Percentiles rank a stretch among this genome's conserved stretches.
phyloP scores from a whole-genome alignment of 1,140 invertebrate genomes.

The Drosophila aff. region DNA sequence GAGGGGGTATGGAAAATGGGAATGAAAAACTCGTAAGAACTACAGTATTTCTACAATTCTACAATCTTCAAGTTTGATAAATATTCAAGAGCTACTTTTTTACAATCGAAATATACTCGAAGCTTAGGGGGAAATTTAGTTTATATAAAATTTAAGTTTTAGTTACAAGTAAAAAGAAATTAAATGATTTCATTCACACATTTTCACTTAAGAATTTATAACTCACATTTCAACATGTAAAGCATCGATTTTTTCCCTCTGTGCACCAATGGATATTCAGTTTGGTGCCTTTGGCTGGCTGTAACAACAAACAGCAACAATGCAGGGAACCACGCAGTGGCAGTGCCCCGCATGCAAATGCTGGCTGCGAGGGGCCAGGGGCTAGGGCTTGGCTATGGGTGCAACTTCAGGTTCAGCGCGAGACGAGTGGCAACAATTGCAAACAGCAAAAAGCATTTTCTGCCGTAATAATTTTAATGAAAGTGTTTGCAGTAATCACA shows the following conservation, averaged over 20 bases:
- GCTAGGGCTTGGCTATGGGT: conserved; percentile 18
- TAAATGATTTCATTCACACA: not conserved
- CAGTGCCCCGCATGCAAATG: conserved; percentile 63
- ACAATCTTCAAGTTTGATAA: too few species aligned
- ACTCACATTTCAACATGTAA: not conserved
- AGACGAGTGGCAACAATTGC: conserved; percentile 73
- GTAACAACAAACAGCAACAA: conserved; percentile 40
- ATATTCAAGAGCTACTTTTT: not conserved
- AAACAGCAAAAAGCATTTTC: conserved; percentile 78
- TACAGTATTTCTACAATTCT: too few species aligned
- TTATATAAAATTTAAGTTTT: too few species aligned
- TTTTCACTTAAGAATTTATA: not conserved
- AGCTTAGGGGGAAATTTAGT: not conserved
- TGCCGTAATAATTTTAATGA: conserved; percentile 83
- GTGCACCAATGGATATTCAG: conserved; percentile 53
- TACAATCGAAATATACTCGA: not conserved
- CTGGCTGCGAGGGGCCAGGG: not conserved
- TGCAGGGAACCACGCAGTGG: conserved; percentile 51
- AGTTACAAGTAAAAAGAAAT: not conserved
- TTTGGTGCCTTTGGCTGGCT: conserved; percentile 71
- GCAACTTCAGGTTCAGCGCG: conserved; percentile 62
- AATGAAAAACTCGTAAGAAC: not conserved
- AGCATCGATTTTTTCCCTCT: not conserved
- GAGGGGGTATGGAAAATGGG: not conserved
- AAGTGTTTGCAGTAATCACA: conserved; percentile 81